Evolutionary conservation across 1,140 invertebrate genomes (phyloP), one percentile per base, ranked within the genome.

Genomic region (Neelides sp.): DNA sequence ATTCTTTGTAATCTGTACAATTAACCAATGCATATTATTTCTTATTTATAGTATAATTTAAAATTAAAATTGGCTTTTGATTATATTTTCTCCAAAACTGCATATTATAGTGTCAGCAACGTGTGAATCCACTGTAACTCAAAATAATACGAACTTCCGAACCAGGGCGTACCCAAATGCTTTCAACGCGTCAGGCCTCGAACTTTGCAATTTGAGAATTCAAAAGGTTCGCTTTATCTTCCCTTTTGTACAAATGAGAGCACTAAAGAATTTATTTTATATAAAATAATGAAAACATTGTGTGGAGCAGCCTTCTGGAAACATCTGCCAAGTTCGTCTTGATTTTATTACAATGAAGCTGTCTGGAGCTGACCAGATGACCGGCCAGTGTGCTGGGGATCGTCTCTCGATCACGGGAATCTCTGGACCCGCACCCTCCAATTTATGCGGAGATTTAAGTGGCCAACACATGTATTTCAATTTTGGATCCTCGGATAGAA

Each of bases 381-480:
- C 20, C 4, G 58, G 58, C 3, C 46, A 41, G 13, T 61, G 58
- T 30, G 48, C 47, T 36, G 39, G 5, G n/a, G 58, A 61, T 34
- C 34, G 48, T 13, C 34, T 61, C 7, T 54, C 23, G 30, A 50
- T 61, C 5, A 61, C 55, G 37, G 58, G 58, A 30, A 53, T 51
- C n/a, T 43, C 56, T 5, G 43, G 50, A 40, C 39, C 39, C 3
- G 26, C 26, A 17, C 53, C 49, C 10, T 15, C 48, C 12, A 58
- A 58, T 36, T 48, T 58, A 36, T 58, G 57, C 26, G 57, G 57
- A 36, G 41, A 50, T 40, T 44, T 58, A 23, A 32, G 39, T 8
- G 53, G 54, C 12, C 53, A 50, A 45, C 49, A 58, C 37, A 52
- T 61, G 52, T 61, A 61, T 40, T 30, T 61, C 15, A 52, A 61